Evolutionary conservation across 2,113 vertebrate species (phyloP).

Genomic region (Tragelaphus buxtoni): DNA sequence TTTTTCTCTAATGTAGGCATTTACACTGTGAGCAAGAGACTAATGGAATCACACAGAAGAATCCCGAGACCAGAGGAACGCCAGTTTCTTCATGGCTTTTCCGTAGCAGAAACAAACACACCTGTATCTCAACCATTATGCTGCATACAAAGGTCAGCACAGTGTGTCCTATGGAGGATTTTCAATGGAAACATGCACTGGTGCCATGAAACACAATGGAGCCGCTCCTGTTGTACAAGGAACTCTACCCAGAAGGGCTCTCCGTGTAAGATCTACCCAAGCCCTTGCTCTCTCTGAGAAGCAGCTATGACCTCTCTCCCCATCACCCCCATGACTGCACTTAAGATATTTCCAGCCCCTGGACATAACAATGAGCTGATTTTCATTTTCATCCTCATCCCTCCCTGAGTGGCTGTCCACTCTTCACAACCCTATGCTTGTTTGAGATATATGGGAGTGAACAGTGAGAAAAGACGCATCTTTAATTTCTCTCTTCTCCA

Average conservation of each 20-base stretch:
- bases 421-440: no score
- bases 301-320: background rate
- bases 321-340: rapidly evolving
- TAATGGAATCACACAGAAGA: background rate
- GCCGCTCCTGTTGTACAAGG: background rate
- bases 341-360: background rate
- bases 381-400: no score
- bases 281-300: rapidly evolving
- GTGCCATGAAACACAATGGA: no score
- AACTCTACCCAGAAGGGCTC: background rate
- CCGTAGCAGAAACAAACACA: background rate
- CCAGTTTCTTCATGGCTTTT: no score
- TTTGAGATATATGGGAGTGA: no score
- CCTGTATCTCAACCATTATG: background rate
- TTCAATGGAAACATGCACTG: rapidly evolving
- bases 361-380: no score
- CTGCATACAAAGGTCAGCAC: rapidly evolving
- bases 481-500: no score
- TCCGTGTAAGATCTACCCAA: rapidly evolving
- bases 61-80: rapidly evolving
- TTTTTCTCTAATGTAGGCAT: rapidly evolving
- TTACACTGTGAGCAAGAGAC: background rate
- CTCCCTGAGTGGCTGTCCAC: no score
- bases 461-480: no score
- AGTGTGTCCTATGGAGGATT: rapidly evolving